Percentiles rank a stretch among this genome's conserved stretches.
Evolutionary conservation across 2,797 vertebrate genomes (phyloP).

Genomic region (Valencia hispanica): DNA sequence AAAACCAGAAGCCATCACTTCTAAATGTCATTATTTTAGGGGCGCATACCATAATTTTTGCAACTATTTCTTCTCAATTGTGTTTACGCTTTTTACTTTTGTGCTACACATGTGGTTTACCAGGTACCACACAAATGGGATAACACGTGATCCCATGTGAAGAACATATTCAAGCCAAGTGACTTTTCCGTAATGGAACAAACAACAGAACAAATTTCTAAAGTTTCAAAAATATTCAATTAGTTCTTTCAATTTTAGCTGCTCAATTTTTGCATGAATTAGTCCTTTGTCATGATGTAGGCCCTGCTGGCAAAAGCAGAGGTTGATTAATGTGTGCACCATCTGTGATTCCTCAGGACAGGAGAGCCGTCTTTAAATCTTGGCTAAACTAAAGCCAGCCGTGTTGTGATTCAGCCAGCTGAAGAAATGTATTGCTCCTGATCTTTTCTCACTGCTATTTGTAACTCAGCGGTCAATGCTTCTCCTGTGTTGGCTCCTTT

Average conservation of each 20-base stretch:
- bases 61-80: not conserved
- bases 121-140: no score
- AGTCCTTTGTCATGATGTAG: slow-evolving; percentile 25
- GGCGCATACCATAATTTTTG: not conserved
- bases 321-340: slow-evolving; percentile 56
- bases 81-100: not conserved
- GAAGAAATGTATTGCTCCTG: slow-evolving; percentile 24
- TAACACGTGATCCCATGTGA: no score
- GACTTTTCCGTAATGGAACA: no score
- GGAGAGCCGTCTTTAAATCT: slow-evolving; percentile 22
- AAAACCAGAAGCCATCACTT: not conserved
- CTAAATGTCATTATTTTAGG: not conserved
- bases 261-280: slow-evolving; percentile 33
- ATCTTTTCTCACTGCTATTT: slow-evolving; percentile 36
- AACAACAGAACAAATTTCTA: not conserved
- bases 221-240: not conserved
- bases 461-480: slow-evolving; percentile 31
- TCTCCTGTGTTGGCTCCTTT: slow-evolving; percentile 21
- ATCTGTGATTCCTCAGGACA: slow-evolving; percentile 54
- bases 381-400: slow-evolving; percentile 23
- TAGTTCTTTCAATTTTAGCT: not conserved
- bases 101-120: no score
- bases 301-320: slow-evolving; percentile 39
- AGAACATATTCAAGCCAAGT: no score
- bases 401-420: slow-evolving; percentile 10